Conservation (phyloP, 2,888 invertebrate genomes). For the Plagodis dolabraria region DNA sequence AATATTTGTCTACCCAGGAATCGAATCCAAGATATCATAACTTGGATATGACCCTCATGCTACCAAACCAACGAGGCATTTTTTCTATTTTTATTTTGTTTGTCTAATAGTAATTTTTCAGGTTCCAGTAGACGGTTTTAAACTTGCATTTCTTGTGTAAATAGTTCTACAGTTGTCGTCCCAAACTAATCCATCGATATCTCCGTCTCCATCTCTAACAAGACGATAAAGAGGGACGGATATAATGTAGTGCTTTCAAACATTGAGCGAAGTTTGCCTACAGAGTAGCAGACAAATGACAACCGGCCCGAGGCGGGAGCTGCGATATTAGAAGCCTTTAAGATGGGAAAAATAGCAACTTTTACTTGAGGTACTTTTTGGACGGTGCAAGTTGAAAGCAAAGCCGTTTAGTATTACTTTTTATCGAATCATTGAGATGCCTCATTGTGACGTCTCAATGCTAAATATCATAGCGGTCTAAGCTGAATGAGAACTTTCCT, state of each 20-base stretch:
- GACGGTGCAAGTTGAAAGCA: slow-evolving; percentile 31
- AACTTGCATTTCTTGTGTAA: no score
- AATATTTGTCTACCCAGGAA: no score
- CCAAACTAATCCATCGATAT: slow-evolving; percentile 39
- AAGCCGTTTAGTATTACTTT: background rate
- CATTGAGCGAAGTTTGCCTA: slow-evolving; percentile 80
- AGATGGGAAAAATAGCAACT: slow-evolving; percentile 82
- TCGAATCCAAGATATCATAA: no score
- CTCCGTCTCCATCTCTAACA: slow-evolving; percentile 36
- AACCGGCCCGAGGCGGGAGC: slow-evolving; percentile 73
- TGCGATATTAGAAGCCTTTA: slow-evolving; percentile 81
- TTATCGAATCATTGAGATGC: background rate
- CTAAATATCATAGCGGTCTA: no score
- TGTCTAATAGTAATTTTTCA: no score
- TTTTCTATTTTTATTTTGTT: no score
- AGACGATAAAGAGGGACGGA: slow-evolving; percentile 74
- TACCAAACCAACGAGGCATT: no score
- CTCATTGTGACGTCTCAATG: no score
- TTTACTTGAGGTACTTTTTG: slow-evolving; percentile 68
- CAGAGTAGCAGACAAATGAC: slow-evolving; percentile 81
- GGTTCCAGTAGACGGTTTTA: no score
- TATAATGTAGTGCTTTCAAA: slow-evolving; percentile 83
- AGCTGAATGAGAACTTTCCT: no score
- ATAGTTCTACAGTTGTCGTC: no score
- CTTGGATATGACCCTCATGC: no score